Base-by-base conservation (phyloP, 2,113 vertebrate genomes). In the Equus przewalskii region DNA sequence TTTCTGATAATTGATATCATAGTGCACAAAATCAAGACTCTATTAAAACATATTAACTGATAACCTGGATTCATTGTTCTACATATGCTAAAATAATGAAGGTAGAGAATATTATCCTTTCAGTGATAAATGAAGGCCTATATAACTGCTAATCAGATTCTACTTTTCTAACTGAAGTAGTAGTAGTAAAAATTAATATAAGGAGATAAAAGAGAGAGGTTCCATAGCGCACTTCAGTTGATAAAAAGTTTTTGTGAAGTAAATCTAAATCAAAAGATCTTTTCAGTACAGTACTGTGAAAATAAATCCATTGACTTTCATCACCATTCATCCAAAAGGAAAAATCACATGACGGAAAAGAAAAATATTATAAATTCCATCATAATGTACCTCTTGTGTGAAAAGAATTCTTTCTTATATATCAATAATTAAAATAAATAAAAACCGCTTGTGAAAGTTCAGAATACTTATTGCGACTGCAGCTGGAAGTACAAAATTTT, bases 401-500 rank as follows among this genome's bases (percentile, higher is more conserved):
- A 28, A 7, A 91, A 73, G 0, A 49, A 5, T 64, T 30, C 9
- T 54, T 79, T 89, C 51, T 82, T 24, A 21, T 67, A 75, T 16
- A 69, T 73, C 49, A 49, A 62, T 54, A 94, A 76, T 96, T 96
- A 54, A 83, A 75, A 80, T 87, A 62, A 64, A 87, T 12, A 30
- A 72, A 88, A 67, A 36, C 76, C 46, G 6, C 85, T 95, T 86
- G n/a, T 46, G 64, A 64, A 89, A 84, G 64, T 69, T 95, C 36
- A 81, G 54, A 98, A 28, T 90, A 96, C 36, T 83, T 95, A 95
- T 18, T 96, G 18, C 65, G 81, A 94, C 6, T 94, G 36, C 7
- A 96, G 67, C 64, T 95, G 58, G 46, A 94, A 85, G 28, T 87
- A 49, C 12, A 94, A 54, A 44, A 92, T 91, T 72, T 92, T 90